Percentiles rank a stretch among this genome's conserved stretches.
phyloP scores from a whole-genome alignment of 1,140 invertebrate genomes.

The Pseudoatta argentina region DNA sequence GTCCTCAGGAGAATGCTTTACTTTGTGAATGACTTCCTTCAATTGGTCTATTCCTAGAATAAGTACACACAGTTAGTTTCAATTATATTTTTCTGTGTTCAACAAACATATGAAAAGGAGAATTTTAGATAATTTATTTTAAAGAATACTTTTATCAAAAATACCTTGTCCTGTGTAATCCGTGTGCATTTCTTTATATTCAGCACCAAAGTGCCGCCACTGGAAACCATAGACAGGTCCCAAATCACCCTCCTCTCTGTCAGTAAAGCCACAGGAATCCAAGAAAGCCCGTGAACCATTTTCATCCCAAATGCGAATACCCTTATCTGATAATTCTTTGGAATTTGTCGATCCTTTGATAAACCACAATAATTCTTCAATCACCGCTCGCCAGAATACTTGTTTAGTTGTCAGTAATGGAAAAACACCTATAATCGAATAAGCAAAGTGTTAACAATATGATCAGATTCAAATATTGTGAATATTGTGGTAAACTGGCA shows the following conservation, averaged over 20 bases:
- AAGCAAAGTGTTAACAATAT: neutral
- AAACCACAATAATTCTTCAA: conserved; percentile 99
- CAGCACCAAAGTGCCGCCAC: conserved; percentile 99
- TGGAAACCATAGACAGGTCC: conserved; percentile 99
- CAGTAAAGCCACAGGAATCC: conserved; percentile 94
- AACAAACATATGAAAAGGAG: neutral
- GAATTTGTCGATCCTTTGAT: conserved; percentile 97
- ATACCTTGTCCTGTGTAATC: conserved; percentile 95
- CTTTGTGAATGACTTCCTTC: conserved; percentile 93
- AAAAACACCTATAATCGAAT: conserved; percentile 87
- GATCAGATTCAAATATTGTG: neutral
- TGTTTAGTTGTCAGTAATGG: conserved; percentile 98
- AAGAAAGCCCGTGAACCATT: conserved; percentile 97
- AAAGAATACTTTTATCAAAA: conserved; percentile 75
- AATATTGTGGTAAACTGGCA: neutral
- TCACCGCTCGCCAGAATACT: conserved; percentile 97
- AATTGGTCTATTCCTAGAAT: conserved; percentile 94
- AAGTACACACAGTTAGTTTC: conserved; percentile 14
- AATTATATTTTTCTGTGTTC: neutral
- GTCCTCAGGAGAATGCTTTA: conserved; percentile 94
- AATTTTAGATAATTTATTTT: conserved; percentile 51
- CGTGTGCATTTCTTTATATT: conserved; percentile 94
- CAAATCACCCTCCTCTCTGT: conserved; percentile 97
- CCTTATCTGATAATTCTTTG: conserved; percentile 93
- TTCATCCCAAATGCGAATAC: conserved; percentile 99